phyloP scores from a whole-genome alignment of 1,140 invertebrate genomes.

The Whitmania pigra region DNA sequence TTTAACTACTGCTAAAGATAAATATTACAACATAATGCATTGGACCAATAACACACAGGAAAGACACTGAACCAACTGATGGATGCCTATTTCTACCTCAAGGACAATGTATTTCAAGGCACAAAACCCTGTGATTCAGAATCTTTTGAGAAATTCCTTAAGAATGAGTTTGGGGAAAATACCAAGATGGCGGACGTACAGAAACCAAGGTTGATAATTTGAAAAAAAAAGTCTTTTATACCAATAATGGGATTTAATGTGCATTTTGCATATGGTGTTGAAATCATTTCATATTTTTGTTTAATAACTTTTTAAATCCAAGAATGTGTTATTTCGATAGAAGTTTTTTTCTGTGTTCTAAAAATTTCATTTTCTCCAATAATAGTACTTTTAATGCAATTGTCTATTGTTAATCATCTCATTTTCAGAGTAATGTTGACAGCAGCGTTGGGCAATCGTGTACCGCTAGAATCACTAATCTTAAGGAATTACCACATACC shows the following conservation, averaged over 20 bases:
- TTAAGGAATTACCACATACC: conserved; percentile 75
- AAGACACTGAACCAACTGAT: conserved; percentile 48
- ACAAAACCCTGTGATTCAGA: conserved; percentile 67
- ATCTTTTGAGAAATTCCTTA: conserved; percentile 68
- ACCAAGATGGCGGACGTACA: conserved; percentile 74
- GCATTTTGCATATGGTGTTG: too few species aligned
- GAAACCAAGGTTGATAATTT: conserved; percentile 53
- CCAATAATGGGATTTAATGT: too few species aligned
- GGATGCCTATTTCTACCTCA: conserved; percentile 77
- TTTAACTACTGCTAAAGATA: too few species aligned
- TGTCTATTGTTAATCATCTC: background rate
- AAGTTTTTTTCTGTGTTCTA: too few species aligned
- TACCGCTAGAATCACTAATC: conserved; percentile 80
- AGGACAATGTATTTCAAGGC: conserved; percentile 81
- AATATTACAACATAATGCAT: too few species aligned
- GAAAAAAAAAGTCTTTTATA: too few species aligned
- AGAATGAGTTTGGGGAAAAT: conserved; percentile 68
- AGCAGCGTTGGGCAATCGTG: conserved; percentile 73
- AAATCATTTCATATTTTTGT: too few species aligned
- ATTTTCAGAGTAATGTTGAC: conserved; percentile 66
- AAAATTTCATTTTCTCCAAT: too few species aligned
- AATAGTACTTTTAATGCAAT: too few species aligned
- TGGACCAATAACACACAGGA: conserved; percentile 35
- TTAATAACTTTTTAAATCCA: too few species aligned
- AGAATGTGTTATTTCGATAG: too few species aligned